These are phyloP conservation scores for Channa maculata DNA, from an alignment of 2,113 vertebrate genomes.

Conservation along the genomic window DNA sequence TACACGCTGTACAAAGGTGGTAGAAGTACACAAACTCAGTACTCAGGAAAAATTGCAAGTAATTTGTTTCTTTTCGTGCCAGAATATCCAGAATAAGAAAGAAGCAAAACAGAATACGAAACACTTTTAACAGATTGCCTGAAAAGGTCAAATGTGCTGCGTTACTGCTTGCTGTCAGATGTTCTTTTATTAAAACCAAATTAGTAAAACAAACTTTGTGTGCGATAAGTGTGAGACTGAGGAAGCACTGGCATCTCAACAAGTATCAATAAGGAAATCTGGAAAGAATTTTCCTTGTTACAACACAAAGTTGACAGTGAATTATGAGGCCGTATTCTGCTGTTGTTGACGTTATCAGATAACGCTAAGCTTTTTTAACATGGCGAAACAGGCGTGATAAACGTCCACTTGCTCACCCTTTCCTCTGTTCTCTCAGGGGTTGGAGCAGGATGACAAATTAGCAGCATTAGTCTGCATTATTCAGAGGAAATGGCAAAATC, in stretches of 20 bases:
- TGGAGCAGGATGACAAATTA: conserved; percentile 61
- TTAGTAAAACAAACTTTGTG: conserved; percentile 8
- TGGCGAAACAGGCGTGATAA: conserved; percentile 52
- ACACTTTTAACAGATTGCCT: conserved; percentile 14
- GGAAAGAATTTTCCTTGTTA: conserved; percentile 77
- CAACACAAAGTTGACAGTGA: conserved; percentile 63
- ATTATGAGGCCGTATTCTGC: conserved; percentile 63
- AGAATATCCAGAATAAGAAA: neutral
- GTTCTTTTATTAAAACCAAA: conserved; percentile 21
- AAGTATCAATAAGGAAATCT: conserved; percentile 73
- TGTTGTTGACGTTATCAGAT: conserved; percentile 62
- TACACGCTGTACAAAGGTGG: too few species aligned
- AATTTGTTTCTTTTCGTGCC: too few species aligned
- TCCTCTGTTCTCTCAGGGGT: conserved; percentile 37
- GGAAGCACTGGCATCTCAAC: conserved; percentile 57
- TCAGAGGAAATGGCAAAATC: conserved; percentile 47
- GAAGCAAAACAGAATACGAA: neutral
- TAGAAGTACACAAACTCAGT: too few species aligned
- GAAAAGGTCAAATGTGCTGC: neutral
- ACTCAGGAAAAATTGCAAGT: too few species aligned
- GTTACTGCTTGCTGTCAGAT: conserved; percentile 12
- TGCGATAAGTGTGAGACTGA: conserved; percentile 36
- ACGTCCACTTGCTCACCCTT: conserved; percentile 45
- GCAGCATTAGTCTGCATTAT: conserved; percentile 57
- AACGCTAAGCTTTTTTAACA: conserved; percentile 69